Evolutionary conservation across 2,888 invertebrate genomes (phyloP).

Genomic region (Anoplius nigerrimus): DNA sequence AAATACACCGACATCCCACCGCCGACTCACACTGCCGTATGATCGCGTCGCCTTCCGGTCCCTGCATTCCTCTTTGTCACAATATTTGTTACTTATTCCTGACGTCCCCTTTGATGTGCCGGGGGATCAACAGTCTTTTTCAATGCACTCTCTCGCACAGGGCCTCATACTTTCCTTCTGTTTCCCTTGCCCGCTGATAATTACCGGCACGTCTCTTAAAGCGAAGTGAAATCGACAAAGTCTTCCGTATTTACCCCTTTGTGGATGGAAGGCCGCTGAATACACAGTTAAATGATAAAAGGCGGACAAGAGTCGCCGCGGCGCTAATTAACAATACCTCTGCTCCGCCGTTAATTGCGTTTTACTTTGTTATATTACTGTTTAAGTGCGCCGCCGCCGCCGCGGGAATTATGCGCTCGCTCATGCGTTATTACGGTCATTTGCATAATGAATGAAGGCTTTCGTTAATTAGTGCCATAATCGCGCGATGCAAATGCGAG

Average conservation of each 20-base stretch:
- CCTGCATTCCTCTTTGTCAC: too few species aligned
- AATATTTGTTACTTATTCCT: too few species aligned
- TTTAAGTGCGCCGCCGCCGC: conserved; percentile 47
- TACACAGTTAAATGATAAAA: conserved; percentile 58
- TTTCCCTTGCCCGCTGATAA: conserved; percentile 24
- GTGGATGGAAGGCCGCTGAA: conserved; percentile 52
- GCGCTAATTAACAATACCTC: conserved; percentile 61
- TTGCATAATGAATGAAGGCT: conserved; percentile 71
- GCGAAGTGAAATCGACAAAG: conserved; percentile 52
- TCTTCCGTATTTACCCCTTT: conserved; percentile 51
- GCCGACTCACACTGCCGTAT: too few species aligned
- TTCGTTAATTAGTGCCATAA: conserved; percentile 66
- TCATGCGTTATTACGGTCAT: conserved; percentile 66
- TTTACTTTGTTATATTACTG: conserved; percentile 63
- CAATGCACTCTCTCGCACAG: neutral
- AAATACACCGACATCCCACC: too few species aligned
- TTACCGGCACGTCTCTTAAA: conserved; percentile 26
- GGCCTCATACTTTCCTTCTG: conserved; percentile 17
- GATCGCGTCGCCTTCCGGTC: too few species aligned
- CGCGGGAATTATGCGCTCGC: conserved; percentile 62
- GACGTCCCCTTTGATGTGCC: too few species aligned
- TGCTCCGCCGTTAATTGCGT: conserved; percentile 60
- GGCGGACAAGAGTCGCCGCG: conserved; percentile 52
- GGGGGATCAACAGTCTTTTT: too few species aligned
- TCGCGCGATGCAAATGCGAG: conserved; percentile 63